These are phyloP conservation scores for Yponomeuta cagnagella DNA, from an alignment of 2,888 invertebrate species.

Conservation along the genomic window DNA sequence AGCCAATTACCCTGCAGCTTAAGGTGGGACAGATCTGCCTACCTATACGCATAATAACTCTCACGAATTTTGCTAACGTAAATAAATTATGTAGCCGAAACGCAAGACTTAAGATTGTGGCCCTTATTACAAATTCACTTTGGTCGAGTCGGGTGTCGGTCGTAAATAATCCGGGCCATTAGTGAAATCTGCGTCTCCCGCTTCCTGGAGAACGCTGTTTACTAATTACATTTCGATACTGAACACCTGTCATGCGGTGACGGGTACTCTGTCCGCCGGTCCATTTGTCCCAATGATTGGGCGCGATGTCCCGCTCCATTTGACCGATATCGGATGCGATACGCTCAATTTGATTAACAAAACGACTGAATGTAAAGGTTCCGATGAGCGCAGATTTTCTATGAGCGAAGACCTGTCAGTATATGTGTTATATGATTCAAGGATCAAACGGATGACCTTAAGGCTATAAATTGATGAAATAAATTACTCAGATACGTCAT, in stretches of 20 bases:
- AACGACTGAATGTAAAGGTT: constrained; percentile 2
- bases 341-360: constrained; percentile 50
- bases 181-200: constrained; percentile 40
- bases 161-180: constrained; percentile 51
- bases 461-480: constrained; percentile 59
- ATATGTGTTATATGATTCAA: constrained; percentile 4
- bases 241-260: constrained; percentile 46
- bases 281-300: constrained; percentile 43
- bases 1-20: not conserved
- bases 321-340: constrained; percentile 32
- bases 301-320: constrained; percentile 44
- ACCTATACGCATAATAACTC: not conserved
- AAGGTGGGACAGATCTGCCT: not conserved
- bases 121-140: constrained; percentile 64
- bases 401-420: constrained; percentile 17
- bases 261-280: constrained; percentile 27
- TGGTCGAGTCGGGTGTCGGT: constrained; percentile 35
- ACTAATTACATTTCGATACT: constrained; percentile 59
- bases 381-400: not conserved
- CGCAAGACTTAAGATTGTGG: constrained; percentile 45
- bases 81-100: constrained; percentile 53
- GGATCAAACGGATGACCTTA: constrained; percentile 34
- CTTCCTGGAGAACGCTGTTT: constrained; percentile 27
- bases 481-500: constrained; percentile 70
- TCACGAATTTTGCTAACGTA: constrained; percentile 38